These are phyloP conservation scores for Sinohyriopsis cumingii DNA, from an alignment of 2,888 invertebrate species.

Conservation along the genomic window DNA sequence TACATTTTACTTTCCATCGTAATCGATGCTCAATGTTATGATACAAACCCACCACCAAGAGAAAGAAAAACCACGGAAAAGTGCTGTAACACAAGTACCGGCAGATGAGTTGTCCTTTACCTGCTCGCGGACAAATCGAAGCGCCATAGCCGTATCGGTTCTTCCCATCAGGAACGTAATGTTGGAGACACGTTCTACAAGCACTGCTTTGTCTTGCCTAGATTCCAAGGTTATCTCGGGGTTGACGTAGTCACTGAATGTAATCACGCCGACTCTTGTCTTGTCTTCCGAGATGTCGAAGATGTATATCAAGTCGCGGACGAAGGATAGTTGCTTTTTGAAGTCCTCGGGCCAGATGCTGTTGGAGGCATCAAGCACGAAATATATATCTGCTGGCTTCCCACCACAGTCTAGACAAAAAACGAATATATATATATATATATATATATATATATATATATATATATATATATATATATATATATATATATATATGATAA, in stretches of 20 bases:
- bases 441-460: too few relatives aligned
- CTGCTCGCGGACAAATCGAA: constrained; percentile 35
- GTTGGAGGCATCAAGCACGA: constrained; percentile 55
- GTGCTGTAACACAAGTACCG: too few relatives aligned
- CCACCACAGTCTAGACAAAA: constrained; percentile 46
- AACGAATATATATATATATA: background rate
- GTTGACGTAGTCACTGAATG: constrained; percentile 48
- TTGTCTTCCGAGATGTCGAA: constrained; percentile 49
- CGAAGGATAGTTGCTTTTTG: constrained; percentile 53
- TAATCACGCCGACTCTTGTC: constrained; percentile 57
- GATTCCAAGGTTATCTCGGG: constrained; percentile 42
- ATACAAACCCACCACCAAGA: too few relatives aligned
- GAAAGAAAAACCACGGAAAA: too few relatives aligned
- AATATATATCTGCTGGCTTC: constrained; percentile 55
- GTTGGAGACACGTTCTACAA: constrained; percentile 33
- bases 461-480: too few relatives aligned
- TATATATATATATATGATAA: too few relatives aligned
- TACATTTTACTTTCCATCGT: too few relatives aligned
- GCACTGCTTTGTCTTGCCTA: constrained; percentile 22
- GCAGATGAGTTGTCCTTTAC: too few relatives aligned
- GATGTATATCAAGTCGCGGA: constrained; percentile 51
- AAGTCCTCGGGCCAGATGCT: constrained; percentile 63
- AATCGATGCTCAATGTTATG: too few relatives aligned
- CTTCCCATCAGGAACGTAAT: constrained; percentile 36
- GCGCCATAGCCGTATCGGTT: constrained; percentile 38